Evolutionary conservation across 2,797 vertebrate genomes (phyloP).

Genomic region (Somateria mollissima): DNA sequence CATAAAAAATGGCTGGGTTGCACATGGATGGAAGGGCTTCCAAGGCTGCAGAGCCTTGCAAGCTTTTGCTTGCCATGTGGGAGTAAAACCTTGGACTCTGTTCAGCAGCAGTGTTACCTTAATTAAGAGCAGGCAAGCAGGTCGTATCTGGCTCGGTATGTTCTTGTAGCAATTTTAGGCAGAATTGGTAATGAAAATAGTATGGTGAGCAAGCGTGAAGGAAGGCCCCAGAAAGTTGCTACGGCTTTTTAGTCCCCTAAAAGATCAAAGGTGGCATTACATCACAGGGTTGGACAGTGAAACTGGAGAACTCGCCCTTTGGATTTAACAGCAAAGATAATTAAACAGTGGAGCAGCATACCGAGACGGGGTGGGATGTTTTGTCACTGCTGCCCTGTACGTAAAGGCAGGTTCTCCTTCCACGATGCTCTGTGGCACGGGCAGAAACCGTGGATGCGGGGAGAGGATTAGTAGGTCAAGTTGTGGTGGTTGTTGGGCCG

Average conservation of each 20-base stretch:
- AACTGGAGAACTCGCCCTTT: conserved; percentile 4
- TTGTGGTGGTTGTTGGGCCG: neutral
- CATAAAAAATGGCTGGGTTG: neutral
- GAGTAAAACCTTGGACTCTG: neutral
- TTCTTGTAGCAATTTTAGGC: conserved; percentile 1
- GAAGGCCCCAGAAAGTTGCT: neutral
- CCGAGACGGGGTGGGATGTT: conserved; percentile 28
- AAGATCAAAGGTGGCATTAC: conserved; percentile 22
- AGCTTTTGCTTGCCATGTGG: conserved; percentile 17
- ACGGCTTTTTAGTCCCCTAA: neutral
- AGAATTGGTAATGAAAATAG: neutral
- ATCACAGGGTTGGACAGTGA: conserved; percentile 21
- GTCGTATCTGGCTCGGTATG: neutral
- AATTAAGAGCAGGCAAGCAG: neutral
- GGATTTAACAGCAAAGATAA: neutral
- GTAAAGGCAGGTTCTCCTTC: neutral
- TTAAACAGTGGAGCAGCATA: conserved; percentile 9
- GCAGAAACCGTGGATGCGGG: neutral
- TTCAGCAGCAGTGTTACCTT: neutral
- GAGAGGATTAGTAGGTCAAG: conserved; percentile 2
- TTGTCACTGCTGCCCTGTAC: neutral
- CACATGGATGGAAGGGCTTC: neutral
- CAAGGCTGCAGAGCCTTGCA: neutral
- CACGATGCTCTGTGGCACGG: fast-evolving
- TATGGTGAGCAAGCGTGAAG: neutral